Base-by-base conservation (phyloP, 2,888 invertebrate genomes). In the Cheilosia grossa region DNA sequence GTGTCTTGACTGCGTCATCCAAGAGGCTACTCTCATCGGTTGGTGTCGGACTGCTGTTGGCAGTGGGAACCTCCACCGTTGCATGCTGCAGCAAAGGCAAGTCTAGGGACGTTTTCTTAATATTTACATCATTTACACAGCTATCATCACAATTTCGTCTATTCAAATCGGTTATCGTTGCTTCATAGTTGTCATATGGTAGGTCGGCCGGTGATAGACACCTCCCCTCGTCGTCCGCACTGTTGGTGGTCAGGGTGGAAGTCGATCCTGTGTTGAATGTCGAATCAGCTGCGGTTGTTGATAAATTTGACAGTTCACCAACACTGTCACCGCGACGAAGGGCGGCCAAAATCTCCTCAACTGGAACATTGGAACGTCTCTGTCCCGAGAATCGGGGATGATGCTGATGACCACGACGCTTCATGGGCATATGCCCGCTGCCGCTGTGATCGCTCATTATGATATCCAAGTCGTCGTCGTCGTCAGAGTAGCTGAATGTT, bases 321-420 rank as follows among this genome's bases (percentile, higher is more conserved):
- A 90, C 89, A 67, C 90, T 89, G 82, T 91, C 91, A 79, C 90
- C 91, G 30, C 91, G 90, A 80, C 92, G 91, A 19, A 92, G 89
- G 4, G 92, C 91, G n/a, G 91, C 91, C 42, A 92, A 88, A 21
- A 92, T 91, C 86, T 92, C 92, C 70, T 91, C 91, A 13, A 92
- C 91, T 89, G 93, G 93, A 89, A 93, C 93, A 88, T 91, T 91
- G 90, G 94, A 93, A 77, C 92, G 91, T 83, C 94, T 93, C 88
- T 93, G 93, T 88, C 94, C 94, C 90, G 94, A 92, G 90, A 95
- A 94, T 87, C 95, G 94, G 90, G 95, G 95, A 93, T 95, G 95
- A 92, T 95, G 95, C 92, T 95, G 95, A 92, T 95, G 95, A 88
- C 95, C 95, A 92, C 95, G 94, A 91, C 95, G 95, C 92, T 90